Conservation (phyloP, 2,797 vertebrate species). For the Philypnodon macrostomus region DNA sequence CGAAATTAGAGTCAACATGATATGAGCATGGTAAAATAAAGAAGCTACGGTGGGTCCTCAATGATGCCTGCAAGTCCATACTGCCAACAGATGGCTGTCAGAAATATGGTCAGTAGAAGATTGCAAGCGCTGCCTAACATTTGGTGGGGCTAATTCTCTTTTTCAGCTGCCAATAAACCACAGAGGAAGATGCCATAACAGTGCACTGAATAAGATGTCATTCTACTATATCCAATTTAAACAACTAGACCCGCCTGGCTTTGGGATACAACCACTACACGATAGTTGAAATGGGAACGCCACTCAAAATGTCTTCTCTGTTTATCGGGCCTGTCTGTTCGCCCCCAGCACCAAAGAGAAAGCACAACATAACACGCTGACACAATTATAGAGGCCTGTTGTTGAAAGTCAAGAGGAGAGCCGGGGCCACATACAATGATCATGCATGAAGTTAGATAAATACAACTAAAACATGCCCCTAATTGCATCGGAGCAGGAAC, state of each 20-base stretch:
- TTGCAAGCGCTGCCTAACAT: neutral
- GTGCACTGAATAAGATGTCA: conserved; percentile 27
- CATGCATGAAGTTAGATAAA: neutral
- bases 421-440: conserved; percentile 1
- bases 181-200: conserved; percentile 34
- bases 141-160: conserved; percentile 3
- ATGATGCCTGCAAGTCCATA: no score
- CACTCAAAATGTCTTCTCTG: conserved; percentile 11
- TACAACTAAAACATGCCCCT: no score
- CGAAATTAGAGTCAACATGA: no score
- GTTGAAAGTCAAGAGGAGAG: neutral
- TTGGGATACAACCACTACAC: conserved; percentile 10
- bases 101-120: conserved; percentile 9
- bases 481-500: no score
- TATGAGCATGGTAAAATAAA: no score
- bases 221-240: conserved; percentile 9
- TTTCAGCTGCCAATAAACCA: conserved; percentile 11
- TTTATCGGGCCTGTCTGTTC: conserved; percentile 6
- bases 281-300: conserved; percentile 11
- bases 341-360: conserved; percentile 3
- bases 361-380: neutral
- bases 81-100: conserved; percentile 6
- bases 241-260: conserved; percentile 4
- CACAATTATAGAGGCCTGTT: conserved; percentile 3
- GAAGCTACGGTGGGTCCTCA: no score